Base-by-base conservation (phyloP, 2,113 vertebrate genomes). In the Strix aluco region DNA sequence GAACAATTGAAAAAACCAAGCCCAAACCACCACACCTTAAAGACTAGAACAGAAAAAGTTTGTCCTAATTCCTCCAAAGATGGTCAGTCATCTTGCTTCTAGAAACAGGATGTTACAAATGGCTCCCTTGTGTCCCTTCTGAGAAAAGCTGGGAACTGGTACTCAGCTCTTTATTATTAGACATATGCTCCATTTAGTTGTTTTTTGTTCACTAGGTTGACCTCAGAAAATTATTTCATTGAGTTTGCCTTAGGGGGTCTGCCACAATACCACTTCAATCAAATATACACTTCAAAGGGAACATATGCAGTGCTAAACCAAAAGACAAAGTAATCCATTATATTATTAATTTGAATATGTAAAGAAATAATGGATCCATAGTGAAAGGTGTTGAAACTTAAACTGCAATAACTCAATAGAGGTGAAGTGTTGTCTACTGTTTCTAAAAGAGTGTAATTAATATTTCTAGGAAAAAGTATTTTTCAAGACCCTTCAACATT, bases 161-260 rank as follows among this genome's bases (percentile, higher is more conserved):
- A 55, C 10, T 66, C 19, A 25, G 18, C 44, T 62, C 10, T 52
- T 94, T 79, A 70, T 83, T 90, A 57, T 27, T 38, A 78, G n/a
- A 38, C 44, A 79, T 62, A 40, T 78, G 26, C 32, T 89, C 42
- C 30, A 46, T 91, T 84, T 87, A 42, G 19, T 10, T 54, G 20
- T 0, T 11, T 65, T 81, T 95, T 93, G 74, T 88, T 81, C 57
- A 65, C 58, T 49, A 49, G 29, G 9, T 23, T 91, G 57, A 95
- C 70, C 66, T 79, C 61, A 92, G 44, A 86, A 95, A 81, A 81
- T 47, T 47, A 57, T 88, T 92, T 74, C 47, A 67, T 84, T 94
- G 61, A 75, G 57, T 58, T 32, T 38, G 65, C n/a, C 61, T 92
- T 86, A 58, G 18, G 46, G 29, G 13, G 0, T 79, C 36, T 92